Conservation (phyloP, 2,113 vertebrate species). For the Crotalus horridus region DNA sequence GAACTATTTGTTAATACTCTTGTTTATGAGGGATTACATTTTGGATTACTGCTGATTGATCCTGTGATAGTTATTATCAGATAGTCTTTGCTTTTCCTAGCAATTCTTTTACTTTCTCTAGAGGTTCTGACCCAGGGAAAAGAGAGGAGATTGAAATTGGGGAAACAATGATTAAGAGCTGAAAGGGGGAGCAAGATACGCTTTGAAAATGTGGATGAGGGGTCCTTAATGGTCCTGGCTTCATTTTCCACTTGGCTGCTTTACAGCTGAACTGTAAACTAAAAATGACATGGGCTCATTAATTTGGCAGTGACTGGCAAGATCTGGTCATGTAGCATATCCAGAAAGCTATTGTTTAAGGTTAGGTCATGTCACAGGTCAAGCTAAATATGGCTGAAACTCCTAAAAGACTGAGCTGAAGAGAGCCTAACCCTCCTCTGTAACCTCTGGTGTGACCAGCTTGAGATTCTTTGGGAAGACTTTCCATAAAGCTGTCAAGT, state of each 20-base stretch:
- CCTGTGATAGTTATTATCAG: background rate
- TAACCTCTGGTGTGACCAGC: conserved; percentile 60
- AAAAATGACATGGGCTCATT: conserved; percentile 85
- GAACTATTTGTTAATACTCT: background rate
- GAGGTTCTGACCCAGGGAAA: conserved; percentile 52
- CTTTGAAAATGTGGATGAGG: conserved; percentile 64
- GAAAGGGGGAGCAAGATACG: conserved; percentile 57
- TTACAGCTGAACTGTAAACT: conserved; percentile 78
- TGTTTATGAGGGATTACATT: background rate
- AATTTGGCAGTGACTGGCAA: conserved; percentile 82
- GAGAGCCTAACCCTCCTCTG: conserved; percentile 63
- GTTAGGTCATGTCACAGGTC: conserved; percentile 81
- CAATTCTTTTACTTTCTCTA: conserved; percentile 33
- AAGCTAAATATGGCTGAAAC: conserved; percentile 71
- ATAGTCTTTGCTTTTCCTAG: conserved; percentile 25
- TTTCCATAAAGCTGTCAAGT: conserved; percentile 65
- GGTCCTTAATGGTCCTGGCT: conserved; percentile 67
- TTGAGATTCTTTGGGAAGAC: conserved; percentile 57
- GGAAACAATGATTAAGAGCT: conserved; percentile 61
- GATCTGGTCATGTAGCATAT: conserved; percentile 75
- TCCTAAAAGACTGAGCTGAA: conserved; percentile 65
- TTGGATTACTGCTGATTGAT: background rate
- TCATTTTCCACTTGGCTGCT: conserved; percentile 84
- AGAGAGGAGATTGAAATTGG: conserved; percentile 40
- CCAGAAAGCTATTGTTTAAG: conserved; percentile 79